A percentile compares a stretch with the other conserved stretches of the same genome.
Conservation (phyloP, 2,113 vertebrate genomes). For the Phycodurus eques region DNA sequence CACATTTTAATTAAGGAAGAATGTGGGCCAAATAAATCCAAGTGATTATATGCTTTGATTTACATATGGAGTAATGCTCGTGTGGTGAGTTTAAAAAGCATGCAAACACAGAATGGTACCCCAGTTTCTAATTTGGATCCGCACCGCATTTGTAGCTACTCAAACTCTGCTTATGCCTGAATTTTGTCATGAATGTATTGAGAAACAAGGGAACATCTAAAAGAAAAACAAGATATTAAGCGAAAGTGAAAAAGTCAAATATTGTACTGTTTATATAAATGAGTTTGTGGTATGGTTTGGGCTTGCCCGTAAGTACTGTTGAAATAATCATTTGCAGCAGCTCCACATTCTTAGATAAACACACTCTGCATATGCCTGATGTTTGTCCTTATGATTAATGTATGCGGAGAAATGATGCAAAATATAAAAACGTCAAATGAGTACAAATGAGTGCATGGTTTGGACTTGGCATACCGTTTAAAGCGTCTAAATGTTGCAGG, state of each 20-base stretch:
- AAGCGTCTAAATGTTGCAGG: background rate
- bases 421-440: no score
- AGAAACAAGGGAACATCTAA: background rate
- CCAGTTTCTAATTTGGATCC: background rate
- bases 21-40: background rate
- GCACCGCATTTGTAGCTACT: background rate
- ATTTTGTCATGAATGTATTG: background rate
- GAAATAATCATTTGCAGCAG: background rate
- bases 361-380: background rate
- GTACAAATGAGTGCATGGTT: background rate
- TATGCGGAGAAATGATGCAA: no score
- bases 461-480: background rate
- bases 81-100: conserved; percentile 8
- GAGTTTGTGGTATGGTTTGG: conserved; percentile 33
- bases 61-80: conserved; percentile 2
- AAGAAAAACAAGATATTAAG: conserved; percentile 1
- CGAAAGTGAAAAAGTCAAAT: conserved; percentile 17
- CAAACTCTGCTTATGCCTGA: no score
- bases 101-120: background rate
- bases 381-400: no score
- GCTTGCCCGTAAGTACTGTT: conserved; percentile 1
- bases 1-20: background rate
- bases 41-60: conserved; percentile 1
- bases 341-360: background rate
- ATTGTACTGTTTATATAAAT: no score